These are phyloP conservation scores for Myrmophylax atrothorax DNA, from an alignment of 2,113 vertebrate genomes.

Conservation along the genomic window DNA sequence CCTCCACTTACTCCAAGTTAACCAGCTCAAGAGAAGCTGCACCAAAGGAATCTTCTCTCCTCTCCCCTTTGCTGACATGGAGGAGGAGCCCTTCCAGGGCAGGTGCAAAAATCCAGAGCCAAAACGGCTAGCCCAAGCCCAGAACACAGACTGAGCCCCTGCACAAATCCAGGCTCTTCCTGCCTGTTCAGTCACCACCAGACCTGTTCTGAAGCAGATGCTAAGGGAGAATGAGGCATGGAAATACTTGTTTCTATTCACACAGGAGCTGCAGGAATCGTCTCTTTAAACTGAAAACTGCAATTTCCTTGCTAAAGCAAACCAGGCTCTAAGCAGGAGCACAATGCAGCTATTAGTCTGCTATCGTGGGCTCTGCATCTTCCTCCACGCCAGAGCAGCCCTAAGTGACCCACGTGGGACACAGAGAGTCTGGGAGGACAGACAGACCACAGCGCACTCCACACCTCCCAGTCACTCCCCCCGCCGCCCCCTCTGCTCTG, in stretches of 20 bases:
- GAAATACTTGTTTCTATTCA: background rate
- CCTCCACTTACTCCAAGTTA: slow-evolving; percentile 36
- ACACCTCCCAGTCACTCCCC: background rate
- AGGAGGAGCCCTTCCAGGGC: background rate
- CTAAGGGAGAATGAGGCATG: background rate
- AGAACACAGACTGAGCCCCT: background rate
- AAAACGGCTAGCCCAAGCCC: background rate
- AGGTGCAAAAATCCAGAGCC: background rate
- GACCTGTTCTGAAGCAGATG: background rate
- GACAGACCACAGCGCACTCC: background rate
- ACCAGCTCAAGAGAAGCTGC: background rate
- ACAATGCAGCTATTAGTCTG: accelerated
- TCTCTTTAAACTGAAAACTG: background rate
- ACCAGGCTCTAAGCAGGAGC: background rate
- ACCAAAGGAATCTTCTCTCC: background rate
- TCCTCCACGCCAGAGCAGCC: background rate
- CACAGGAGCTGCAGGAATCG: background rate
- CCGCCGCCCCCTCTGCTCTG: slow-evolving; percentile 54
- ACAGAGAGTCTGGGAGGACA: background rate
- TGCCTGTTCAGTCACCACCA: background rate
- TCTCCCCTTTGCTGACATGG: background rate
- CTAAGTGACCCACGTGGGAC: accelerated
- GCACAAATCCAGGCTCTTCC: background rate
- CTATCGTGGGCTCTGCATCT: accelerated
- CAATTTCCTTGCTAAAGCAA: background rate